Conservation (phyloP, 2,888 invertebrate genomes). For the Arctia plantaginis region DNA sequence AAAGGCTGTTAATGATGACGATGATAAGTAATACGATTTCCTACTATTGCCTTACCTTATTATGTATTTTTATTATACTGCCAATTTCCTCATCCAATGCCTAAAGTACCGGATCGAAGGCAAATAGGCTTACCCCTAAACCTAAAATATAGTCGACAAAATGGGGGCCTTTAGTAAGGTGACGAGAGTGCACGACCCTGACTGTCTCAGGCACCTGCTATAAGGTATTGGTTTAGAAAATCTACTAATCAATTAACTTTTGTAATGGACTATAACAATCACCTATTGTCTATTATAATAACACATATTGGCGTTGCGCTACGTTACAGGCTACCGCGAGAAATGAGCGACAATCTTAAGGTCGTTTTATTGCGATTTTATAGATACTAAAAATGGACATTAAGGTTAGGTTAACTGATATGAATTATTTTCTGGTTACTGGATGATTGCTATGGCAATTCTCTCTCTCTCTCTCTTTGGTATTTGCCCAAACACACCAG, state of each 20-base stretch:
- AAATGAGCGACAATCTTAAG: neutral
- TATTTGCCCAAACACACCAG: too few species aligned
- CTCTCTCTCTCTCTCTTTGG: neutral
- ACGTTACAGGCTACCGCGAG: neutral
- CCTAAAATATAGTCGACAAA: neutral
- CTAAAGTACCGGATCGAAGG: too few species aligned
- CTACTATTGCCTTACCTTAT: too few species aligned
- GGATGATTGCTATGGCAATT: neutral
- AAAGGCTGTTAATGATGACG: too few species aligned
- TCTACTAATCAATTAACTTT: conserved; percentile 31
- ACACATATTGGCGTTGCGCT: conserved; percentile 13
- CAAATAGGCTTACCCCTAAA: neutral
- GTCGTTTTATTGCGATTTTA: conserved; percentile 15
- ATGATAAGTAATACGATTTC: too few species aligned
- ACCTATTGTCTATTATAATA: conserved; percentile 36
- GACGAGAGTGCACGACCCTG: neutral
- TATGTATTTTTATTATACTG: too few species aligned
- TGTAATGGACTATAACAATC: conserved; percentile 33
- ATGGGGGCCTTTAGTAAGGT: neutral
- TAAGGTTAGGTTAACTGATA: neutral
- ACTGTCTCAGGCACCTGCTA: neutral
- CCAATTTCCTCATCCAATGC: too few species aligned
- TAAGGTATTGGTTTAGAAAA: neutral
- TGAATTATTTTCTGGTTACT: neutral
- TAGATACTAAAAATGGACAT: conserved; percentile 5